A percentile compares a stretch with the other conserved stretches of the same genome.
Conservation (phyloP, 2,888 invertebrate genomes). For the Pachycephus smyrnensis region DNA sequence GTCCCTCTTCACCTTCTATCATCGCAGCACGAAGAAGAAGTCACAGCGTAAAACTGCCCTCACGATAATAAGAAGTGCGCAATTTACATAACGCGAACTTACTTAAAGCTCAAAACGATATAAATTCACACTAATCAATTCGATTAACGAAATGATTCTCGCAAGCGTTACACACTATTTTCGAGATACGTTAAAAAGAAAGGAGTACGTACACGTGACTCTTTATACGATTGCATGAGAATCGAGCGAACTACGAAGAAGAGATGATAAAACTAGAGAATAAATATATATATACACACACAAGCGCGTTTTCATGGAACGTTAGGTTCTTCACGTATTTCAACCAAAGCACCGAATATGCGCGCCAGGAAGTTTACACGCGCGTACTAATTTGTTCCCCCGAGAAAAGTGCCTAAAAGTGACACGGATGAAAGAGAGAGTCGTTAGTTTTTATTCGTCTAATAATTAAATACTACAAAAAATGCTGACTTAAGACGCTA, state of each 20-base stretch:
- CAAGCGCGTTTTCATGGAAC: conserved; percentile 22
- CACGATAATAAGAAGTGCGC: background rate
- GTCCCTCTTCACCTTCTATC: background rate
- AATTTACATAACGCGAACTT: background rate
- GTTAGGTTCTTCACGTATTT: conserved; percentile 11
- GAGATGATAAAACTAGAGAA: conserved; percentile 18
- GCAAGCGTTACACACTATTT: background rate
- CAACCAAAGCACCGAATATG: background rate
- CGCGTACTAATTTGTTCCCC: conserved; percentile 32
- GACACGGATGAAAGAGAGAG: conserved; percentile 25
- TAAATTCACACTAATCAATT: background rate
- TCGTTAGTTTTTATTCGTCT: conserved; percentile 43
- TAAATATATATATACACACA: conserved; percentile 1
- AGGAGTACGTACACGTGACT: background rate
- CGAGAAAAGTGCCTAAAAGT: conserved; percentile 54
- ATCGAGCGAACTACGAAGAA: conserved; percentile 25
- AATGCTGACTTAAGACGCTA: conserved; percentile 21
- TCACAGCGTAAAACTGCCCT: background rate
- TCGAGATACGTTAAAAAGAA: background rate
- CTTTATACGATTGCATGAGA: conserved; percentile 8
- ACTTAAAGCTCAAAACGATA: background rate
- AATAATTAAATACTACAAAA: conserved; percentile 16
- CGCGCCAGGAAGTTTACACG: background rate
- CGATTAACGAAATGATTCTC: background rate
- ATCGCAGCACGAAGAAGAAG: background rate